A percentile compares a stretch with the other conserved stretches of the same genome.
Conservation (phyloP, 1,140 invertebrate genomes). For the Acromyrmex echinatior region DNA sequence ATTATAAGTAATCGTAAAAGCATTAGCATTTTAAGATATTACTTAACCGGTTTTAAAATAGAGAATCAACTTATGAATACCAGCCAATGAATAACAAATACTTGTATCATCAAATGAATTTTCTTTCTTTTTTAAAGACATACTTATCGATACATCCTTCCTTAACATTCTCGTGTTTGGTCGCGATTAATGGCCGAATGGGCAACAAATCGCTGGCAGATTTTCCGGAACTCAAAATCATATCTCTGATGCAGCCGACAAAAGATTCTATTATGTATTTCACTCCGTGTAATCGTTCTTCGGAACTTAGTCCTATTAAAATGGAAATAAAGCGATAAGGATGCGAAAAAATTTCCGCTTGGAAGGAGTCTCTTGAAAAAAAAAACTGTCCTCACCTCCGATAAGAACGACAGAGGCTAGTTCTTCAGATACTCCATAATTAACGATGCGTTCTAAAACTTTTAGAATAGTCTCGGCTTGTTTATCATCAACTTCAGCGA, state of each 20-base stretch:
- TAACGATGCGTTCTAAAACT: constrained; percentile 92
- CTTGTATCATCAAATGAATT: too few relatives aligned
- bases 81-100: too few relatives aligned
- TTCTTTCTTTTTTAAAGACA: constrained; percentile 53
- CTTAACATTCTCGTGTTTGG: constrained; percentile 94
- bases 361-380: neutral
- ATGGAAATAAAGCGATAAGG: constrained; percentile 5
- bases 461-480: constrained; percentile 93
- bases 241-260: constrained; percentile 95
- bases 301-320: constrained; percentile 91
- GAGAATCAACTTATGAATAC: too few relatives aligned
- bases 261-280: constrained; percentile 97
- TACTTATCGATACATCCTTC: constrained; percentile 94
- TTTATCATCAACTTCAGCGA: constrained; percentile 93
- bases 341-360: neutral
- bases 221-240: constrained; percentile 93
- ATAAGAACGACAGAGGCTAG: constrained; percentile 95
- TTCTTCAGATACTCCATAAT: constrained; percentile 94
- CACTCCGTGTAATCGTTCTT: constrained; percentile 94
- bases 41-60: too few relatives aligned
- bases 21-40: too few relatives aligned
- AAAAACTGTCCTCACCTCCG: constrained; percentile 89
- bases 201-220: constrained; percentile 93
- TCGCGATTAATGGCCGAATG: constrained; percentile 93
- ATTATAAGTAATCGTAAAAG: too few relatives aligned